These are phyloP conservation scores for Tetragonula carbonaria DNA, from an alignment of 2,888 invertebrate species.

Conservation along the genomic window DNA sequence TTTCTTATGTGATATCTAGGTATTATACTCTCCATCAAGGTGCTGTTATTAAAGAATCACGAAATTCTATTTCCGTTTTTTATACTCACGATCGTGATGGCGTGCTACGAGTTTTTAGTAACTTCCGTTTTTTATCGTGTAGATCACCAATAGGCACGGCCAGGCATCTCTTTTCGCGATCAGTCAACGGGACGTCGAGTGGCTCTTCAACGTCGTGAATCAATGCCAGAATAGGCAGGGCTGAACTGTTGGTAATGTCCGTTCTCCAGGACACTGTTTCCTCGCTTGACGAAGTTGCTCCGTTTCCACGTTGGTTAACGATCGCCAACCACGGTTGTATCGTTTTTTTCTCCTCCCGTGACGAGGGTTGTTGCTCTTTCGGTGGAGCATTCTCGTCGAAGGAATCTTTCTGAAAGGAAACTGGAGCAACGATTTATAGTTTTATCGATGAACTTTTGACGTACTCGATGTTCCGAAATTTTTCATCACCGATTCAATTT, in stretches of 20 bases:
- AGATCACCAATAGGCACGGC: slow-evolving; percentile 81
- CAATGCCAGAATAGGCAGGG: slow-evolving; percentile 53
- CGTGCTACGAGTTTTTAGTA: slow-evolving; percentile 77
- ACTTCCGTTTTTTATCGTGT: slow-evolving; percentile 80
- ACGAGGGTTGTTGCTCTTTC: slow-evolving; percentile 43
- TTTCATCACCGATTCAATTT: neutral
- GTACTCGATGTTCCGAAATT: neutral
- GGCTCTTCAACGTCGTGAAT: slow-evolving; percentile 59
- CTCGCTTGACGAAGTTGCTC: slow-evolving; percentile 42
- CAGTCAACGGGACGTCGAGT: slow-evolving; percentile 76
- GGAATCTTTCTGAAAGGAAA: slow-evolving; percentile 81
- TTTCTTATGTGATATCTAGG: neutral
- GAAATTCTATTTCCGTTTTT: slow-evolving; percentile 8
- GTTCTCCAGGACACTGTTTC: slow-evolving; percentile 68
- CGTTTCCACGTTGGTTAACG: slow-evolving; percentile 49
- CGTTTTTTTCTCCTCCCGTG: slow-evolving; percentile 63
- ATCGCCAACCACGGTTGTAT: slow-evolving; percentile 44
- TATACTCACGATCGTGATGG: slow-evolving; percentile 67
- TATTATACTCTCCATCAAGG: neutral
- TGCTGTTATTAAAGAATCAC: neutral
- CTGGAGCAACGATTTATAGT: slow-evolving; percentile 59
- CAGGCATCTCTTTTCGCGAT: slow-evolving; percentile 81
- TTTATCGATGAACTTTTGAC: neutral
- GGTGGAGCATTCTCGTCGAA: slow-evolving; percentile 70
- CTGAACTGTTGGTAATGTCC: slow-evolving; percentile 52